Base-by-base conservation (phyloP, 2,113 vertebrate species). In the Mesocricetus auratus region DNA sequence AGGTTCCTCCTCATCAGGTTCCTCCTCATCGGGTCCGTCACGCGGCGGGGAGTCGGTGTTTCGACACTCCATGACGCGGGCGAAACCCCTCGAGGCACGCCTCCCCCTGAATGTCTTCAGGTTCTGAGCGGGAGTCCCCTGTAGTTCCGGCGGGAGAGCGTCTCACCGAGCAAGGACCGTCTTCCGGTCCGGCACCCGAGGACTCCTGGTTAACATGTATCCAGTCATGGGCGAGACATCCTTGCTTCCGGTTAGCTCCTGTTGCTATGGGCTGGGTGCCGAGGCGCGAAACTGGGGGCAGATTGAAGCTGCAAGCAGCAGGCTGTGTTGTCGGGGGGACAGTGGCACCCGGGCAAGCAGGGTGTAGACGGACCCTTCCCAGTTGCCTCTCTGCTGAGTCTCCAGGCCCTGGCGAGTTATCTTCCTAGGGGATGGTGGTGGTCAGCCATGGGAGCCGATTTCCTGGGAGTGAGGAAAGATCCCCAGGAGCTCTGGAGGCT, bases 141-240 rank as follows among this genome's bases (percentile, higher is more conserved):
- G 7, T 3, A 9, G 47, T 56, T 56, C 77, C 29, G 47, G 77
- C 7, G 33, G 31, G 6, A 79, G 50, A 5, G 17, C 33, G 21
- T 9, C 47, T 50, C 45, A 9, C 5, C 16, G 31, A 56, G 31
- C 1, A 56, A 3, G 16, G 7, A 7, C 1, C 19, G 0, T 50
- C 26, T 50, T 50, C 45, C 24, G 5, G 73, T 0, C 10, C 9
- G 15, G 69, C 33, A 19, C 36, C 16, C 2, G 53, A 56, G 36
- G 8, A 8, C 17, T n/a, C 6, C 16, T 19, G 69, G 7, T n/a
- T 56, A 56, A 36, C 2, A 42, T 4, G 19, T 21, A 42, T 11
- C n/a, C n/a, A 74, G 42, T 74, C n/a, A 17, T 22, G 71, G n/a
- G 71, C 21, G 19, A 56, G 53, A 3, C n/a, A 21, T 4, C n/a